phyloP scores from a whole-genome alignment of 2,888 invertebrate species.

The Synergus umbraculus region DNA sequence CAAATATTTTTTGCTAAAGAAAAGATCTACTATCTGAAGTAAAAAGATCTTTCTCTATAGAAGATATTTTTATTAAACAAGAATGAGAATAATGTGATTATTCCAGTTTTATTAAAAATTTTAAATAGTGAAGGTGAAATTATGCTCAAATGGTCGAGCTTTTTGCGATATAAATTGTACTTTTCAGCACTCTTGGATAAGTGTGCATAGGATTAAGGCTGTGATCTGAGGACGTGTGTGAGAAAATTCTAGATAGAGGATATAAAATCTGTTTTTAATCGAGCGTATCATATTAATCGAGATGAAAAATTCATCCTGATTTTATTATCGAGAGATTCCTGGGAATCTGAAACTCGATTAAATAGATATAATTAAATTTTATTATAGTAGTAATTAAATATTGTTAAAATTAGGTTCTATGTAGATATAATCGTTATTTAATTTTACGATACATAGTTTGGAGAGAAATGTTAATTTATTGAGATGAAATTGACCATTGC shows the following conservation, averaged over 20 bases:
- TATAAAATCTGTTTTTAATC: slow-evolving; percentile 1
- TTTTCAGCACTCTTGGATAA: not conserved
- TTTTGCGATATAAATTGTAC: not conserved
- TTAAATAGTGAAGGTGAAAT: not conserved
- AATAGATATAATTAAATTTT: not conserved
- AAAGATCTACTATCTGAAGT: not conserved
- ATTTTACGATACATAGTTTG: not conserved
- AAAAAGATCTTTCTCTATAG: not conserved
- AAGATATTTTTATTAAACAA: not conserved
- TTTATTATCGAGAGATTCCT: not conserved
- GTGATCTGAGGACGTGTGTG: slow-evolving; percentile 13
- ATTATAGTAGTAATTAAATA: slow-evolving; percentile 3
- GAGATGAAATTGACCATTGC: not conserved
- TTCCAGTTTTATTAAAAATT: too few species aligned
- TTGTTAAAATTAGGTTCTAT: not conserved
- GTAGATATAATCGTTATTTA: not conserved
- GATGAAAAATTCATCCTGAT: not conserved
- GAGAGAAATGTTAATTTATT: not conserved
- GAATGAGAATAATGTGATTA: not conserved
- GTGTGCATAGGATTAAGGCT: slow-evolving; percentile 30
- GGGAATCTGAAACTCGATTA: not conserved
- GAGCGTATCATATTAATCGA: slow-evolving; percentile 23
- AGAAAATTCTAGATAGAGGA: not conserved
- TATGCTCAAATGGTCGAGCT: not conserved
- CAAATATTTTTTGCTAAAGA: not conserved